Evolutionary conservation across 2,888 invertebrate species (phyloP).

Genomic region (Ariolimax columbianus): DNA sequence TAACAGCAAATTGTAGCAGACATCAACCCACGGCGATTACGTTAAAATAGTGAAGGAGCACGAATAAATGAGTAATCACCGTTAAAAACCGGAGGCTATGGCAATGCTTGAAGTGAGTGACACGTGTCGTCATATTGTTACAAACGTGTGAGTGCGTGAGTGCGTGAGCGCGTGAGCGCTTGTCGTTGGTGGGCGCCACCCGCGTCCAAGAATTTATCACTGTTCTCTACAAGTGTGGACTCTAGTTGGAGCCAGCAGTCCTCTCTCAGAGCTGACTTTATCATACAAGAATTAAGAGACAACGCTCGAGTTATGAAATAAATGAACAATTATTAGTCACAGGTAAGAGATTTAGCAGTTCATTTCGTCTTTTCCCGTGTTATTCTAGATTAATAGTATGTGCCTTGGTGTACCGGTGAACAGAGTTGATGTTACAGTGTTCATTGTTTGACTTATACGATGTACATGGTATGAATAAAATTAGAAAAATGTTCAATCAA

Average conservation of each 20-base stretch:
- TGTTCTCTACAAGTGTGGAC: background rate
- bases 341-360: no score
- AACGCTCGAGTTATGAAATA: background rate
- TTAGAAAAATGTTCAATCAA: no score
- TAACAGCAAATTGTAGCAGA: background rate
- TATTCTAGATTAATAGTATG: no score
- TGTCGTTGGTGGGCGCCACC: background rate
- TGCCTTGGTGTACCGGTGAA: no score
- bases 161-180: background rate
- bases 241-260: background rate
- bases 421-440: no score
- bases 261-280: no score
- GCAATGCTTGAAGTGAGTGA: background rate
- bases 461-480: no score
- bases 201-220: background rate
- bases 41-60: background rate
- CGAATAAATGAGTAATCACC: constrained; percentile 4
- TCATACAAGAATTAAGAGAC: background rate
- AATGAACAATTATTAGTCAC: no score
- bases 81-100: constrained; percentile 15
- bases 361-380: no score
- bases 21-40: background rate
- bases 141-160: background rate
- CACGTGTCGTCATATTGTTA: background rate
- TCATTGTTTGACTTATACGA: no score